Evolutionary conservation across 2,888 invertebrate species (phyloP).

Genomic region (Limnephilus auricula): DNA sequence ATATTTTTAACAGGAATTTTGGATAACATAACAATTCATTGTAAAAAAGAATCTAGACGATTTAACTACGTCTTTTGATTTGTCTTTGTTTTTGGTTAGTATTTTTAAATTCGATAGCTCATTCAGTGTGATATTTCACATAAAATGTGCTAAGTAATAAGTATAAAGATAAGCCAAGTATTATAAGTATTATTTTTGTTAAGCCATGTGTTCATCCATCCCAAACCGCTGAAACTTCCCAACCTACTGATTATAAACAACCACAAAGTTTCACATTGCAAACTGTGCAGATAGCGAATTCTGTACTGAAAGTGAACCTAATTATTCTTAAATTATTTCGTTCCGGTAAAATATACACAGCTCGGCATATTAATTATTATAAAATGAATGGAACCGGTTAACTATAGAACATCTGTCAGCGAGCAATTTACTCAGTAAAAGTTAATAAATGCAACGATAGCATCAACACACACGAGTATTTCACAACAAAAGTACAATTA

Average conservation of each 20-base stretch:
- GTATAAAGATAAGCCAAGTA: neutral
- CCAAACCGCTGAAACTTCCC: neutral
- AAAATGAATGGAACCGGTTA: neutral
- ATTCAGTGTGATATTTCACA: neutral
- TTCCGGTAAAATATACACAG: neutral
- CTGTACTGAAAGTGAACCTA: neutral
- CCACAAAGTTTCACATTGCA: neutral
- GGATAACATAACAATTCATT: too few species aligned
- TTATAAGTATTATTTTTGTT: neutral
- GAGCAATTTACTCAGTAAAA: neutral
- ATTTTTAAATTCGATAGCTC: too few species aligned
- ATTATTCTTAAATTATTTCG: neutral
- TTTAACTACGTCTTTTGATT: too few species aligned
- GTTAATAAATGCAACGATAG: neutral
- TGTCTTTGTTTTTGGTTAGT: too few species aligned
- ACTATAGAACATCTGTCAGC: neutral
- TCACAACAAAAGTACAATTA: neutral
- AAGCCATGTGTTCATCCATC: neutral
- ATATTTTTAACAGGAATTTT: too few species aligned
- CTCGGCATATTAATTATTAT: neutral
- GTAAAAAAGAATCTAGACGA: too few species aligned
- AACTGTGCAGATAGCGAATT: neutral
- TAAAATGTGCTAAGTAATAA: neutral
- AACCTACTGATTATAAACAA: neutral
- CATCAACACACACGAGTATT: neutral